A percentile compares a stretch with the other conserved stretches of the same genome.
Conservation (phyloP, 2,113 vertebrate species). For the Nycticorax nycticorax region DNA sequence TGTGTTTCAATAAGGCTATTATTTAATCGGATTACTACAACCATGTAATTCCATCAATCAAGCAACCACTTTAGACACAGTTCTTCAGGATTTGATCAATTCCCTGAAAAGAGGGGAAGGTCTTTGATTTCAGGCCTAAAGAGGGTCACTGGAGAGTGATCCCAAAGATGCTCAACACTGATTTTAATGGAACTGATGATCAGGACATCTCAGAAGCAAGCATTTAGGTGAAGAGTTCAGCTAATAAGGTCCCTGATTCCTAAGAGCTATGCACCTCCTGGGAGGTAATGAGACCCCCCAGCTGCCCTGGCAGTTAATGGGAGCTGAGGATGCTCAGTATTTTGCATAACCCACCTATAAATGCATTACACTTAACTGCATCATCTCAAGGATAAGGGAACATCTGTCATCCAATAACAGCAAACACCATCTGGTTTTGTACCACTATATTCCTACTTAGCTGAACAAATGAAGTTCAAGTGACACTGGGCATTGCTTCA, state of each 20-base stretch:
- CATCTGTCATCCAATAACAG: slow-evolving; percentile 20
- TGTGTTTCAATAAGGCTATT: not conserved
- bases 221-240: not conserved
- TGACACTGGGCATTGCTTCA: not conserved
- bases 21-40: not conserved
- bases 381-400: slow-evolving; percentile 16
- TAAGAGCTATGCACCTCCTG: not conserved
- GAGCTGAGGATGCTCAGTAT: not conserved
- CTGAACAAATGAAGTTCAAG: slow-evolving; percentile 25
- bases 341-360: not conserved
- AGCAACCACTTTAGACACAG: not conserved
- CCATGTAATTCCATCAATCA: not conserved
- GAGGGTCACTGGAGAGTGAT: not conserved
- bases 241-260: not conserved
- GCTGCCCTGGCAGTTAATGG: not conserved
- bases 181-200: not conserved
- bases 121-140: not conserved
- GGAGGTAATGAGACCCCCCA: not conserved
- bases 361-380: not conserved
- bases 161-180: not conserved
- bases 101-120: not conserved
- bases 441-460: not conserved
- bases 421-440: slow-evolving; percentile 40
- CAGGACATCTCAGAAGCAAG: not conserved
- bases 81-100: not conserved